These are phyloP conservation scores for Lateolabrax maculatus DNA, from an alignment of 2,797 vertebrate genomes.

Conservation along the genomic window DNA sequence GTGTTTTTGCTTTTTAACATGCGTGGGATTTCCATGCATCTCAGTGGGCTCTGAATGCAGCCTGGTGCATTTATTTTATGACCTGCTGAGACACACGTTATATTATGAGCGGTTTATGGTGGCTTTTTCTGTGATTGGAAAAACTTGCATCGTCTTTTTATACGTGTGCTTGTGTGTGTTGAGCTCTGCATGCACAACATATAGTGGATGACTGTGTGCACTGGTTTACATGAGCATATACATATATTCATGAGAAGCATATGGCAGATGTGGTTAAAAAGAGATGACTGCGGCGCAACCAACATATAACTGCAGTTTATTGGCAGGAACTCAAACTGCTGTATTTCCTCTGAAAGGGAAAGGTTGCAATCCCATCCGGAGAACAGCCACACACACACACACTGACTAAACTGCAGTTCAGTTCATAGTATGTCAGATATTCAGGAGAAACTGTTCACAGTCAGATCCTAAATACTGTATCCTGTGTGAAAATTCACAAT, in stretches of 20 bases:
- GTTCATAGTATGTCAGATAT: not conserved
- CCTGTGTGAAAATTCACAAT: too few species aligned
- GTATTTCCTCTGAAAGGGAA: constrained; percentile 4
- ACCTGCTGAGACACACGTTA: not conserved
- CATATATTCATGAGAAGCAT: constrained; percentile 24
- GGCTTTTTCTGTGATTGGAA: constrained; percentile 2
- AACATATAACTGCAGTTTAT: constrained; percentile 7
- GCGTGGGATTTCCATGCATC: not conserved
- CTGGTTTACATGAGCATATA: not conserved
- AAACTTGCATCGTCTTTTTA: not conserved
- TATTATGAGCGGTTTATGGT: not conserved
- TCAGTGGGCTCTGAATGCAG: not conserved
- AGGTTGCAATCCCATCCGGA: not conserved
- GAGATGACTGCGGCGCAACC: not conserved
- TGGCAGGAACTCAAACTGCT: constrained; percentile 23
- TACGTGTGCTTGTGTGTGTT: not conserved
- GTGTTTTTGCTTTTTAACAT: constrained; percentile 14
- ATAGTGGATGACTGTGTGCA: not conserved
- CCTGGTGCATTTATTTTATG: not conserved
- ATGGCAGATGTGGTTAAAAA: not conserved
- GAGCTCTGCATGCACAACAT: not conserved
- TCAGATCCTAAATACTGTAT: too few species aligned
- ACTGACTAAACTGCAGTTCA: not conserved
- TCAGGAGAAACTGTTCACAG: not conserved
- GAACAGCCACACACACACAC: not conserved